A percentile compares a stretch with the other conserved stretches of the same genome.
Conservation (phyloP, 2,888 invertebrate species). For the Hirudinaria manillensis region DNA sequence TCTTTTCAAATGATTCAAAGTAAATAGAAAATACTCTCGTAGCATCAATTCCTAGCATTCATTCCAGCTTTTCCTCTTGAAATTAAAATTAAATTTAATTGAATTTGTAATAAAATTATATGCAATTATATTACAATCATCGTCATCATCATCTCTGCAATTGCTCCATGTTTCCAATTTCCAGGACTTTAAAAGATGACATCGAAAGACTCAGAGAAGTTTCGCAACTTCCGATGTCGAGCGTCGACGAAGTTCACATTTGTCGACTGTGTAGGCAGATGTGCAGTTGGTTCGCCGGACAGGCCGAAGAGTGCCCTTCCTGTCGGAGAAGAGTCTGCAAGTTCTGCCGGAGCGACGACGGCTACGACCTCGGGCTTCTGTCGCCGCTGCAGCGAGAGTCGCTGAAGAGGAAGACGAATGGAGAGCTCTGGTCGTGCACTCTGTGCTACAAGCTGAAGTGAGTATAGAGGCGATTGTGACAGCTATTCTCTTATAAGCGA, state of each 20-base stretch:
- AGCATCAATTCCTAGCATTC: too few species aligned
- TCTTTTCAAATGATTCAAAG: too few species aligned
- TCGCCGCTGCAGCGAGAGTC: slow-evolving; percentile 2
- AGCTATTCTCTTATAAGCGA: too few species aligned
- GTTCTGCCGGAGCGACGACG: not conserved
- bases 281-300: slow-evolving; percentile 11
- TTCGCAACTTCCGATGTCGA: not conserved
- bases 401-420: not conserved
- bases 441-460: slow-evolving; percentile 6
- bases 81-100: too few species aligned
- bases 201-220: not conserved
- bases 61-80: too few species aligned
- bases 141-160: too few species aligned
- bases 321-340: slow-evolving; percentile 11
- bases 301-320: slow-evolving; percentile 8
- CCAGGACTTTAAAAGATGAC: not conserved
- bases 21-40: too few species aligned
- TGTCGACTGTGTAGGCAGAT: slow-evolving; percentile 7
- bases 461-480: not conserved
- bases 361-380: slow-evolving; percentile 1
- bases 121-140: too few species aligned
- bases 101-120: too few species aligned
- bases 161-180: not conserved
- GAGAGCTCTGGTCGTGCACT: not conserved
- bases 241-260: not conserved